These are phyloP conservation scores for Prietella phreatophila DNA, from an alignment of 2,113 vertebrate genomes.

Conservation along the genomic window DNA sequence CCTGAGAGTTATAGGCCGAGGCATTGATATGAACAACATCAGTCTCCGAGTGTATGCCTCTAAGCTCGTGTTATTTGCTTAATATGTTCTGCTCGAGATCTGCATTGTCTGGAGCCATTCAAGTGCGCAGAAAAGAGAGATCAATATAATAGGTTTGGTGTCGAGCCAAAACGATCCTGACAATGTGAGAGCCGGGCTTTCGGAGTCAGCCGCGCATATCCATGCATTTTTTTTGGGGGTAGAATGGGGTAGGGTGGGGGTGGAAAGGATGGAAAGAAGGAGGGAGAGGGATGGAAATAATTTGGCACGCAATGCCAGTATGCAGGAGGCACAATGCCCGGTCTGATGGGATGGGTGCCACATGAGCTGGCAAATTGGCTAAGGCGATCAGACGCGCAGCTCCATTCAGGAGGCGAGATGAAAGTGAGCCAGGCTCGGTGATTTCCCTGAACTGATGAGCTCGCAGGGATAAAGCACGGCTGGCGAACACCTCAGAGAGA, in stretches of 20 bases:
- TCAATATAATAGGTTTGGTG: slow-evolving; percentile 81
- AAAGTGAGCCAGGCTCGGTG: slow-evolving; percentile 63
- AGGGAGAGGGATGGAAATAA: slow-evolving; percentile 73
- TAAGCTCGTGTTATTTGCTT: slow-evolving; percentile 70
- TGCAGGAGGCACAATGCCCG: slow-evolving; percentile 75
- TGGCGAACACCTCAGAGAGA: not conserved
- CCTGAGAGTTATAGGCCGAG: slow-evolving; percentile 45
- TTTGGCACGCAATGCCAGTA: slow-evolving; percentile 76
- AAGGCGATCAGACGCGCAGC: slow-evolving; percentile 75
- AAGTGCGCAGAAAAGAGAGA: slow-evolving; percentile 78
- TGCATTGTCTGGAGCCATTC: slow-evolving; percentile 75
- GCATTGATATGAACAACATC: slow-evolving; percentile 58
- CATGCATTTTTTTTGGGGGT: slow-evolving; percentile 44
- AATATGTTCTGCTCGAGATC: slow-evolving; percentile 78
- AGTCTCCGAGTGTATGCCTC: slow-evolving; percentile 62
- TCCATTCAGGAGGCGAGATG: slow-evolving; percentile 74
- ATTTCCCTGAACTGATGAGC: slow-evolving; percentile 73
- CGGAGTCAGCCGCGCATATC: slow-evolving; percentile 76
- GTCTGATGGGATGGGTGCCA: slow-evolving; percentile 79
- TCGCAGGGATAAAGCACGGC: slow-evolving; percentile 33
- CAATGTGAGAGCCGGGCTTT: slow-evolving; percentile 76
- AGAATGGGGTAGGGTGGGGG: not conserved
- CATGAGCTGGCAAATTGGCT: slow-evolving; percentile 79
- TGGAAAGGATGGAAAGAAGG: not conserved
- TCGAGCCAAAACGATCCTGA: slow-evolving; percentile 74